These are phyloP conservation scores for Grammatotria lemairii DNA, from an alignment of 2,113 vertebrate genomes.

Conservation along the genomic window DNA sequence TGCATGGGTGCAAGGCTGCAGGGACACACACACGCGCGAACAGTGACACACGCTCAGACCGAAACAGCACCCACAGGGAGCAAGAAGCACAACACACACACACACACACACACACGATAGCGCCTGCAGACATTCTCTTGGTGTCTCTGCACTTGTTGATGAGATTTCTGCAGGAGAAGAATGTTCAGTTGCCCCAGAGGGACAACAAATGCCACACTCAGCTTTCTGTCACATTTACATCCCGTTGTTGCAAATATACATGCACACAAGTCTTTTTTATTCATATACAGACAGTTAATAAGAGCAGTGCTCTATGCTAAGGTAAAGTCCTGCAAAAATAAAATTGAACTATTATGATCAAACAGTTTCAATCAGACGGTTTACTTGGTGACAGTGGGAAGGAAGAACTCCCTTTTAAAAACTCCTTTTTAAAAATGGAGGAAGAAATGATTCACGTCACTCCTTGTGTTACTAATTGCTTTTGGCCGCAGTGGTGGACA, in stretches of 20 bases:
- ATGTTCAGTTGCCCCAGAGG: background rate
- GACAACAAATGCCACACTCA: background rate
- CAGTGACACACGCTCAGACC: background rate
- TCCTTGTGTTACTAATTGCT: background rate
- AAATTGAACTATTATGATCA: background rate
- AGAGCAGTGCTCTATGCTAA: background rate
- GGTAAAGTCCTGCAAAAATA: background rate
- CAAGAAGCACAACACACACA: background rate
- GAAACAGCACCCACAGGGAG: background rate
- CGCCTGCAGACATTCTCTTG: slow-evolving; percentile 7
- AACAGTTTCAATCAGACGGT: background rate
- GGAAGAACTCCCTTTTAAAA: background rate
- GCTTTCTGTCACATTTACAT: background rate
- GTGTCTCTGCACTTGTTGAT: slow-evolving; percentile 26
- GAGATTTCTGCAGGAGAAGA: background rate
- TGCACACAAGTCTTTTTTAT: background rate
- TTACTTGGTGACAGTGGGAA: background rate
- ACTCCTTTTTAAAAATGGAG: background rate
- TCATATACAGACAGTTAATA: background rate
- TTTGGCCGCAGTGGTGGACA: background rate
- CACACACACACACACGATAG: background rate
- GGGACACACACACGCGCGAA: background rate
- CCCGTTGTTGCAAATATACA: background rate
- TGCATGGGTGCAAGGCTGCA: slow-evolving; percentile 52
- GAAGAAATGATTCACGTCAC: background rate